Conservation (phyloP, 37 sponge, comb jelly and placozoan genomes). For the Chondrosia reniformis region DNA sequence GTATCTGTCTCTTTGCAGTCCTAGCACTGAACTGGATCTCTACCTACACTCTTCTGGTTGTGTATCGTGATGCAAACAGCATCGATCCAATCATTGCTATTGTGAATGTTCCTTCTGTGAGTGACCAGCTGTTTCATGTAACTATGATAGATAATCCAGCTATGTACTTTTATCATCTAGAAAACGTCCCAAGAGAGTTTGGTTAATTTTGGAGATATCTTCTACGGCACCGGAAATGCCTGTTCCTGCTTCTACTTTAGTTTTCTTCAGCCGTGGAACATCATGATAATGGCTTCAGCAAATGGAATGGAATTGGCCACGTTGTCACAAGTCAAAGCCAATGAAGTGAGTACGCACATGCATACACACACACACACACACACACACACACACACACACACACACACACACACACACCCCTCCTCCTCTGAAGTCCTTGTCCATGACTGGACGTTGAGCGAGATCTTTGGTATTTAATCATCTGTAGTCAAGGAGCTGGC, state of each 20-base stretch:
- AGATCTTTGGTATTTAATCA: neutral
- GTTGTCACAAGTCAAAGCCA: neutral
- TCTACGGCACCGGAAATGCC: conserved; percentile 37
- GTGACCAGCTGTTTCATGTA: neutral
- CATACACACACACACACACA: too few relatives aligned
- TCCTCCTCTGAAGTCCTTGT: too few relatives aligned
- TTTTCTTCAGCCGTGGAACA: conserved; percentile 44
- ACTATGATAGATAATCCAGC: neutral
- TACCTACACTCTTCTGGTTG: conserved; percentile 56
- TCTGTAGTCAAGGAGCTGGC: neutral
- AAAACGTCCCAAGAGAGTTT: conserved; percentile 16
- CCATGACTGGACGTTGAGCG: too few relatives aligned
- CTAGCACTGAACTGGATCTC: conserved; percentile 65
- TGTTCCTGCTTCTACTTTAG: conserved; percentile 49
- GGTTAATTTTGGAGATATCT: conserved; percentile 56
- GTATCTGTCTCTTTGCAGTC: conserved; percentile 14
- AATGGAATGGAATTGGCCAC: neutral
- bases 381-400: too few relatives aligned
- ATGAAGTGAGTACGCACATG: neutral
- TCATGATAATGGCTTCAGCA: neutral
- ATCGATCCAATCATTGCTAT: conserved; percentile 17
- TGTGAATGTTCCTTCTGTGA: conserved; percentile 30
- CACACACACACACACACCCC: too few relatives aligned
- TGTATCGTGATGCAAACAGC: conserved; percentile 34
- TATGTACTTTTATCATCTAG: conserved; percentile 22